Evolutionary conservation across 2,797 vertebrate species (phyloP).

Genomic region (Melopsittacus undulatus): DNA sequence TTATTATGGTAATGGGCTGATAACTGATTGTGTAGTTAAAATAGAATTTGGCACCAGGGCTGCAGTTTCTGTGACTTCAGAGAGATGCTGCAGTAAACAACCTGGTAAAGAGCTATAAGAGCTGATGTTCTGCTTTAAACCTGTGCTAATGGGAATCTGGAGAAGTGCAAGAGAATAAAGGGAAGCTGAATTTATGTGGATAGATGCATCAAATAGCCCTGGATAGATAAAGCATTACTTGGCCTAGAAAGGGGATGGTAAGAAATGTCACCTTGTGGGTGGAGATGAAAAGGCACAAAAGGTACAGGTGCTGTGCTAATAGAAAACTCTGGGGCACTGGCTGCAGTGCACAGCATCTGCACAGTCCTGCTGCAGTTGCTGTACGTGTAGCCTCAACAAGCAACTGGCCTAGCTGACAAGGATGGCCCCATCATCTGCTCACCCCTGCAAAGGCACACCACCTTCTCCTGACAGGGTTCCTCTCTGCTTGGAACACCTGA

Average conservation of each 20-base stretch:
- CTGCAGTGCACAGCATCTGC: not conserved
- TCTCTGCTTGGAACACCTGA: not conserved
- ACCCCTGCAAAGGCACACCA: not conserved
- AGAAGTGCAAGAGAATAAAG: constrained; percentile 19
- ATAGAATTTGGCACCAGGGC: constrained; percentile 50
- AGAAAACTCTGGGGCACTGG: not conserved
- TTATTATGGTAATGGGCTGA: constrained; percentile 62
- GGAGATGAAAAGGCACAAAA: not conserved
- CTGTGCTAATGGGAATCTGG: constrained; percentile 28
- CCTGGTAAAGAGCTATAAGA: constrained; percentile 34
- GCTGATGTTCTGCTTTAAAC: constrained; percentile 45
- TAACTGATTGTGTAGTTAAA: constrained; percentile 65
- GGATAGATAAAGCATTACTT: constrained; percentile 23
- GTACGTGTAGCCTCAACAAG: accelerated
- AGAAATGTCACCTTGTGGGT: not conserved
- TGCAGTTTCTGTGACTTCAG: constrained; percentile 53
- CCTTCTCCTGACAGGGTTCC: not conserved
- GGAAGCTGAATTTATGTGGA: not conserved
- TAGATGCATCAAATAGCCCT: not conserved
- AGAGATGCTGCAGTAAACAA: constrained; percentile 58
- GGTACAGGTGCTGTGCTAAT: not conserved
- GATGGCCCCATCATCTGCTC: not conserved
- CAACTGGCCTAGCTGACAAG: not conserved
- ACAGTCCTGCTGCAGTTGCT: not conserved
- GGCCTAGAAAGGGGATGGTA: not conserved